Conservation (phyloP, 2,113 vertebrate genomes). For the Puma concolor region DNA sequence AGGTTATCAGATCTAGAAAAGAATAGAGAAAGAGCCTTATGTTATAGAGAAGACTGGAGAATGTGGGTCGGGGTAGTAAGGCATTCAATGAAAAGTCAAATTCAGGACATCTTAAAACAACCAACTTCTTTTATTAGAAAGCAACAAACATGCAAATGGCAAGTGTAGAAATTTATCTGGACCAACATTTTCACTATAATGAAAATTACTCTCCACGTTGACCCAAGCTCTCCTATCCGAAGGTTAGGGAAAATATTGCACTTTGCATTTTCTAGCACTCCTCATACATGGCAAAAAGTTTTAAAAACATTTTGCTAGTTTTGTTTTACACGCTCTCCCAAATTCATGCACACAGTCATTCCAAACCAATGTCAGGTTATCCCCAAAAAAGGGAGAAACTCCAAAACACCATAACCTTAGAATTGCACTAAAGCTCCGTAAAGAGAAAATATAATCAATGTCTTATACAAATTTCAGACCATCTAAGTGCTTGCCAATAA, state of each 20-base stretch:
- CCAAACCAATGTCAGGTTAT: constrained; percentile 91
- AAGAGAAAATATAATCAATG: constrained; percentile 94
- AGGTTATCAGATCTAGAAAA: not conserved
- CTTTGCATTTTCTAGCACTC: constrained; percentile 89
- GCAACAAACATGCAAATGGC: constrained; percentile 93
- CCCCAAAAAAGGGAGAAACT: constrained; percentile 63
- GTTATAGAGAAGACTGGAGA: not conserved
- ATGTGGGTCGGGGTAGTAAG: not conserved
- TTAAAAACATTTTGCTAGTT: constrained; percentile 86
- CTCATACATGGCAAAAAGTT: constrained; percentile 85
- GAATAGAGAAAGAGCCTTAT: not conserved
- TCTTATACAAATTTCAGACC: constrained; percentile 92
- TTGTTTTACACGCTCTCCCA: constrained; percentile 87
- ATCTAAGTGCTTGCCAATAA: constrained; percentile 87
- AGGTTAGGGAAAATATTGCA: constrained; percentile 96
- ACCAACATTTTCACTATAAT: constrained; percentile 90
- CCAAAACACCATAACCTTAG: constrained; percentile 90
- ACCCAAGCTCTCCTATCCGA: constrained; percentile 88
- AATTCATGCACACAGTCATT: constrained; percentile 88
- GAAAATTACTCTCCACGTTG: constrained; percentile 92
- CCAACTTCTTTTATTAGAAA: constrained; percentile 92
- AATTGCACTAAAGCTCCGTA: constrained; percentile 95
- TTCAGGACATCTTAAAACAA: constrained; percentile 84
- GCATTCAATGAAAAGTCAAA: constrained; percentile 61
- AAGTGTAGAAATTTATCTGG: constrained; percentile 92